Evolutionary conservation across 2,797 vertebrate species (phyloP), one percentile per base, ranked within the genome.

Genomic region (Enteromius treurensis): DNA sequence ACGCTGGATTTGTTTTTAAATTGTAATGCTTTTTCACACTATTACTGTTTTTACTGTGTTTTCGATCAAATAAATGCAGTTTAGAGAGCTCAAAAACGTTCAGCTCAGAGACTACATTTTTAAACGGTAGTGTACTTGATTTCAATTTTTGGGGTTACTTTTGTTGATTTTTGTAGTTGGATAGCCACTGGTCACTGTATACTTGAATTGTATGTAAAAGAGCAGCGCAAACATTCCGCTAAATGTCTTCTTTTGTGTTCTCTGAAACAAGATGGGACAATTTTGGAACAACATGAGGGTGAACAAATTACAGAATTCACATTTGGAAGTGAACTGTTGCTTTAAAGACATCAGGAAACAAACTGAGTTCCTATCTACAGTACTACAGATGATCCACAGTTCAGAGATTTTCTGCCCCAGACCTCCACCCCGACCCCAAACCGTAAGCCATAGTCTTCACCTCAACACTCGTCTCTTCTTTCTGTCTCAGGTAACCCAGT

Each of bases 401-500:
- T 47, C 29, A 42, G 42, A 32, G 71, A 80, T 32, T 62, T 64
- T 21, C 67, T 67, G 81, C 77, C 49, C 53, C 68, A 45, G 64
- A 49, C 49, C 73, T 62, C 45, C 62, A 74, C 34, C 62, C 21
- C 70, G 13, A 62, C 5, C 60, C 26, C 13, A 82, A 53, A 51
- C 10, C 34, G n/a, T 26, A 5, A 42, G 19, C 32, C 62, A 34
- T 53, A 47, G 45, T 55, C 45, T 69, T 82, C 29, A 58, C 29
- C 77, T 82, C 32, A 83, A 76, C 49, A 55, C 21, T 74, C 23
- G 32, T 42, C 32, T 76, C 65, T 85, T 4, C 65, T 65, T 65
- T 85, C 75, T 84, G 71, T 87, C 85, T 34, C 80, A 99, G 98
- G 98, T 89, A 99, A 99, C 91, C 98, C 98, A 60, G 97, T 99